Evolutionary conservation across 2,888 invertebrate genomes (phyloP), one percentile per base, ranked within the genome.

Genomic region (Sminthurides aquaticus): DNA sequence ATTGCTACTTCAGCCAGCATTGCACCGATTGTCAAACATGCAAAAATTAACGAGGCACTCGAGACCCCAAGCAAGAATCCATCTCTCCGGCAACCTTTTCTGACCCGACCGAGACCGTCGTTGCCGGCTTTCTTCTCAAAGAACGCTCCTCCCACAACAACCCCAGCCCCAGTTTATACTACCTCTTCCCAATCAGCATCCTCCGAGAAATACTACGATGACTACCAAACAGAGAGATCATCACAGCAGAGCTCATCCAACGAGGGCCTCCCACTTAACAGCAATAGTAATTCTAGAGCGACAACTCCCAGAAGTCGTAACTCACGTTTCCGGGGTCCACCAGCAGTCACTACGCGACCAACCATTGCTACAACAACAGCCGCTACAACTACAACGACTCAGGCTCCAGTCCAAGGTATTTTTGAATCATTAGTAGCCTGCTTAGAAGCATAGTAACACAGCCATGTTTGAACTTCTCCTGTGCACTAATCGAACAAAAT

Each of bases 331-430:
- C 3, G 18, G 8, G 24, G 18, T 15, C 24, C 24, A 56, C 25
- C 57, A 18, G 25, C 57, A 24, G 28, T 26, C 5, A 56, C 57
- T n/a, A 5, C 57, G 25, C 11, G 57, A 56, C 18, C 28, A 8
- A 26, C 26, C 15, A 8, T 49, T 43, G 27, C 62, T 11, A 56
- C 70, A 68, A 60, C 68, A 48, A 66, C 66, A 60, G 68, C 69
- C 22, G 62, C 69, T 52, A 63, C 68, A 29, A 67, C 67, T 60
- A 69, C 70, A n/a, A 62, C 69, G 58, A 70, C 70, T 26, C 64
- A 65, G 22, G 34, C 69, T 15, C 61, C 68, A 48, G 56, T 67
- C 29, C 57, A 69, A 54, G 69, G 69, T 60, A 64, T 52, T 22
- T 25, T 24, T 2, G n/a, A 55, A 18, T n/a, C n/a, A n/a, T n/a